These are phyloP conservation scores for Tanytarsus gracilentus DNA, from an alignment of 2,888 invertebrate species.

Conservation along the genomic window DNA sequence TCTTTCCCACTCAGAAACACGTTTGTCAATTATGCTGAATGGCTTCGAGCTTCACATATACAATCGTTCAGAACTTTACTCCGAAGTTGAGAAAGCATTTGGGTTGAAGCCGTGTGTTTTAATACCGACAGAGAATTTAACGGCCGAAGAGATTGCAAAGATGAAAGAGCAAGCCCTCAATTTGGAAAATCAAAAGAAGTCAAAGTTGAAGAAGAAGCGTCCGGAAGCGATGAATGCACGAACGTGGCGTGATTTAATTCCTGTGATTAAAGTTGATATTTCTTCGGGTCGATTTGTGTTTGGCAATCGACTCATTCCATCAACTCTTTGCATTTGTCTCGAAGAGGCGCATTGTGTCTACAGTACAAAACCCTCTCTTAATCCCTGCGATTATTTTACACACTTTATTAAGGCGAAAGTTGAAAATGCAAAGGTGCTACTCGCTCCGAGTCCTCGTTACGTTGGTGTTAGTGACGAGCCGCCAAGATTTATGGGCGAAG, in stretches of 20 bases:
- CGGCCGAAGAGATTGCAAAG: slow-evolving; percentile 47
- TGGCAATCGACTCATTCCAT: slow-evolving; percentile 89
- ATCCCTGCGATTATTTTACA: slow-evolving; percentile 88
- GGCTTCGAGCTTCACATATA: slow-evolving; percentile 93
- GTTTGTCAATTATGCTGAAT: slow-evolving; percentile 82
- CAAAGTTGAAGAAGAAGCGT: slow-evolving; percentile 48
- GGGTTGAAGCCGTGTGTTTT: slow-evolving; percentile 73
- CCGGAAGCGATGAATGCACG: slow-evolving; percentile 77
- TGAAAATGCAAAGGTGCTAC: slow-evolving; percentile 89
- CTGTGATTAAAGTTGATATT: slow-evolving; percentile 91
- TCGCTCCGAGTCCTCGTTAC: slow-evolving; percentile 94
- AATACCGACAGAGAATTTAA: slow-evolving; percentile 49
- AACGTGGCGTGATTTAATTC: slow-evolving; percentile 92
- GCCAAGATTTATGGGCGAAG: slow-evolving; percentile 94
- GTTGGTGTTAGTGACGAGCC: slow-evolving; percentile 89
- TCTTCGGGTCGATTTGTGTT: slow-evolving; percentile 87
- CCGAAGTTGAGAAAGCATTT: slow-evolving; percentile 77
- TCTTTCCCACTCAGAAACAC: slow-evolving; percentile 88
- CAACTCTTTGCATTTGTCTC: slow-evolving; percentile 81
- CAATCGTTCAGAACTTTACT: slow-evolving; percentile 82
- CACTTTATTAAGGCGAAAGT: slow-evolving; percentile 90
- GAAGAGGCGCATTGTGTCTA: slow-evolving; percentile 93
- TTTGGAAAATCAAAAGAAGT: slow-evolving; percentile 47
- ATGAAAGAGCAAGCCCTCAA: slow-evolving; percentile 52
- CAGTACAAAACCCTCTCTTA: slow-evolving; percentile 91